These are phyloP conservation scores for Apis florea DNA, from an alignment of 1,140 invertebrate species.

Conservation along the genomic window DNA sequence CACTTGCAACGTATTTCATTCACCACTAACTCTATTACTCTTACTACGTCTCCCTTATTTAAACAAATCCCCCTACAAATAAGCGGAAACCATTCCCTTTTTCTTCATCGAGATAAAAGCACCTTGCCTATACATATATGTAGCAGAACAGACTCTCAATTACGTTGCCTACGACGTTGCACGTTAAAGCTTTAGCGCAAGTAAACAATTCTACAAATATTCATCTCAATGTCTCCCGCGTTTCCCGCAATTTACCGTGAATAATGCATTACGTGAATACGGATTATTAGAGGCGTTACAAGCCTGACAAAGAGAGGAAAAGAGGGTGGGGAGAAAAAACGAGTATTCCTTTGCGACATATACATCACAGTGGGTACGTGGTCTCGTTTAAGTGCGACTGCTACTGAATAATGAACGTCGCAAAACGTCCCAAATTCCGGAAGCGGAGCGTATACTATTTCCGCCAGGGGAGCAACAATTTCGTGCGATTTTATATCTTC, in stretches of 20 bases:
- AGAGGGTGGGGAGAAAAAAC: not conserved
- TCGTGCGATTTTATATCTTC: conserved; percentile 62
- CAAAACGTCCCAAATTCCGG: conserved; percentile 61
- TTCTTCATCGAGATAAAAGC: not conserved
- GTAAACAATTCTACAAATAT: not conserved
- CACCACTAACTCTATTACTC: too few species aligned
- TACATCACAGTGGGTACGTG: conserved; percentile 52
- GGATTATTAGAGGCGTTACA: conserved; percentile 21
- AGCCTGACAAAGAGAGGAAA: not conserved
- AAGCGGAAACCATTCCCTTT: too few species aligned
- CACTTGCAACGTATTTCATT: too few species aligned
- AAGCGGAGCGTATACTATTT: conserved; percentile 57
- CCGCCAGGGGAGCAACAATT: conserved; percentile 64
- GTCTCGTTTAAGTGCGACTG: conserved; percentile 52
- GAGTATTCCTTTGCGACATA: conserved; percentile 32
- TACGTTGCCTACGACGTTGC: too few species aligned
- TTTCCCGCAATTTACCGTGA: not conserved
- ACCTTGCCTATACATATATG: not conserved
- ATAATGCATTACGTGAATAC: not conserved
- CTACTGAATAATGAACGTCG: conserved; percentile 62
- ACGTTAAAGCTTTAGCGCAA: too few species aligned
- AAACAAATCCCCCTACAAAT: too few species aligned
- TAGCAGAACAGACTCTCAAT: not conserved
- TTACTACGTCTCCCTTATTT: too few species aligned
- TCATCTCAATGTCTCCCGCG: too few species aligned